Evolutionary conservation across 1,140 invertebrate genomes (phyloP).

Genomic region (Solenopsis invicta): DNA sequence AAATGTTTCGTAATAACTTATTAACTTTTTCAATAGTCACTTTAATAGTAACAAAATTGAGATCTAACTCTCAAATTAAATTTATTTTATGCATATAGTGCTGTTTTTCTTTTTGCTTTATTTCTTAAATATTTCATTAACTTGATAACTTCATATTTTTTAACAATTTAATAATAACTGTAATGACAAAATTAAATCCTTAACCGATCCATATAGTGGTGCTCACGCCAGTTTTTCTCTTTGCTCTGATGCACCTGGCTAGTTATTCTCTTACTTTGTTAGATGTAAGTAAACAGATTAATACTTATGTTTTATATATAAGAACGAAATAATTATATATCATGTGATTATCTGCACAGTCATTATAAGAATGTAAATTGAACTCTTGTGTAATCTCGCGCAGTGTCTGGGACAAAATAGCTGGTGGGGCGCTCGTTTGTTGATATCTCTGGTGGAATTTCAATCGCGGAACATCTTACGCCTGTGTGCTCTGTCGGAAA

Average conservation of each 20-base stretch:
- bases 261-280: slow-evolving; percentile 95
- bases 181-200: slow-evolving; percentile 85
- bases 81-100: too few relatives aligned
- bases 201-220: slow-evolving; percentile 90
- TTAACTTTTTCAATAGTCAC: too few relatives aligned
- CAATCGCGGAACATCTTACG: slow-evolving; percentile 95
- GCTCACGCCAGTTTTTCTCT: slow-evolving; percentile 95
- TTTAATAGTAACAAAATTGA: too few relatives aligned
- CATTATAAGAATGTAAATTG: slow-evolving; percentile 39
- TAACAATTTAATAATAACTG: too few relatives aligned
- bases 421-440: slow-evolving; percentile 94
- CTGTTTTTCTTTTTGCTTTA: too few relatives aligned
- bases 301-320: not conserved
- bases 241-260: slow-evolving; percentile 96
- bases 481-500: slow-evolving; percentile 95
- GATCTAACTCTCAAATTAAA: too few relatives aligned
- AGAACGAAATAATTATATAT: slow-evolving; percentile 29
- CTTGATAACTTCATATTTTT: too few relatives aligned
- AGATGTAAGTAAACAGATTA: slow-evolving; percentile 92
- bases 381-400: slow-evolving; percentile 68
- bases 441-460: slow-evolving; percentile 95
- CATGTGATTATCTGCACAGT: slow-evolving; percentile 54
- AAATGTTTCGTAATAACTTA: not conserved
- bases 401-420: slow-evolving; percentile 95
- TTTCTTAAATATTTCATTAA: too few relatives aligned